Conservation (phyloP, 2,113 vertebrate genomes). For the Panthera uncia region DNA sequence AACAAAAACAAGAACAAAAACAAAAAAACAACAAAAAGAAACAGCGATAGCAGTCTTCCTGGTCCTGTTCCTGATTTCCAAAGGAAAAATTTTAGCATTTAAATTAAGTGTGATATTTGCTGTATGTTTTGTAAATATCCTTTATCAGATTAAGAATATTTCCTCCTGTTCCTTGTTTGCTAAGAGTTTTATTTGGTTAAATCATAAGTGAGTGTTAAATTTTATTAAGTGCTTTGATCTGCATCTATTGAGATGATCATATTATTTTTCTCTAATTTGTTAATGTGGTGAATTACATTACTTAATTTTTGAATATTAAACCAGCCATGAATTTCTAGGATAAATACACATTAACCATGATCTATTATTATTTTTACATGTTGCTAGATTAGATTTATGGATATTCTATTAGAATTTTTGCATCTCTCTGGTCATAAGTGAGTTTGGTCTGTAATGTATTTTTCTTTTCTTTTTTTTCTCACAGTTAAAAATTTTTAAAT, state of each 20-base stretch:
- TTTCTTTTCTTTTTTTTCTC: not conserved
- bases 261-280: not conserved
- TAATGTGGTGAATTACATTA: not conserved
- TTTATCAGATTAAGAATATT: not conserved
- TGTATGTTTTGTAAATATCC: not conserved
- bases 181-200: not conserved
- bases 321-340: not conserved
- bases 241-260: not conserved
- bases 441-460: not conserved
- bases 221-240: conserved; percentile 11
- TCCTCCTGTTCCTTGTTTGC: not conserved
- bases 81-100: not conserved
- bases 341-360: not conserved
- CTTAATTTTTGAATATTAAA: conserved; percentile 2
- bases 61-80: not conserved
- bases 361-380: not conserved
- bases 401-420: conserved; percentile 5
- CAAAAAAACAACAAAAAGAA: not conserved
- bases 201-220: not conserved
- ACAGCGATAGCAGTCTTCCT: not conserved
- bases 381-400: not conserved
- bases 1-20: no score
- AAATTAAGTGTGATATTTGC: not conserved
- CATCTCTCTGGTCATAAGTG: not conserved
- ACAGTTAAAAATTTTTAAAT: not conserved